Conservation (phyloP, 2,888 invertebrate genomes). For the Eubasilissa splendida region DNA sequence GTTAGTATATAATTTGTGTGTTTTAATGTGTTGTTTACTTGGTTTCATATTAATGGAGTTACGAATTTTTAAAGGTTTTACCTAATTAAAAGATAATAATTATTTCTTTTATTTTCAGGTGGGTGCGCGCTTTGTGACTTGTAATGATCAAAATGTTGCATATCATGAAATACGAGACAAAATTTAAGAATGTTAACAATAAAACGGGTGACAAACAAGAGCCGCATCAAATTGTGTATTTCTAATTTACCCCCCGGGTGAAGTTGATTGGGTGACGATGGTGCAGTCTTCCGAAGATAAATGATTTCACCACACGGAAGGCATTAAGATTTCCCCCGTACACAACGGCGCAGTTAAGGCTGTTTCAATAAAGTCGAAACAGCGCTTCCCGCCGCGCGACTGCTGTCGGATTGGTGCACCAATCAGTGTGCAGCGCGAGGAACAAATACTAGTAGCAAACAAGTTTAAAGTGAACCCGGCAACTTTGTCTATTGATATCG, state of each 20-base stretch:
- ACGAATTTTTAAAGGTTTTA: no score
- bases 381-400: conserved; percentile 34
- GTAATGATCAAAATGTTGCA: not conserved
- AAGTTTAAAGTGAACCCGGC: conserved; percentile 38
- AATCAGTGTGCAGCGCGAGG: conserved; percentile 30
- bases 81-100: no score
- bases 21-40: no score
- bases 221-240: conserved; percentile 51
- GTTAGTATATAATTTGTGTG: no score
- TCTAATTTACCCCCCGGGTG: conserved; percentile 54
- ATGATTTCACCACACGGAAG: conserved; percentile 53
- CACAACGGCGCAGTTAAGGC: conserved; percentile 38
- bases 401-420: conserved; percentile 23
- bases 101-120: no score
- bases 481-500: conserved; percentile 21
- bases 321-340: conserved; percentile 44
- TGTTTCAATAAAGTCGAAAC: conserved; percentile 46
- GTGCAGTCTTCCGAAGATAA: conserved; percentile 51
- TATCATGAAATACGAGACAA: conserved; percentile 45
- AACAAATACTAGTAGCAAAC: conserved; percentile 37
- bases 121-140: no score
- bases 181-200: conserved; percentile 33
- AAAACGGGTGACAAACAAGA: conserved; percentile 51
- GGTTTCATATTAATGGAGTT: no score
- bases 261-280: conserved; percentile 28